These are phyloP conservation scores for Diadegma fenestrale DNA, from an alignment of 2,888 invertebrate genomes.

Conservation along the genomic window DNA sequence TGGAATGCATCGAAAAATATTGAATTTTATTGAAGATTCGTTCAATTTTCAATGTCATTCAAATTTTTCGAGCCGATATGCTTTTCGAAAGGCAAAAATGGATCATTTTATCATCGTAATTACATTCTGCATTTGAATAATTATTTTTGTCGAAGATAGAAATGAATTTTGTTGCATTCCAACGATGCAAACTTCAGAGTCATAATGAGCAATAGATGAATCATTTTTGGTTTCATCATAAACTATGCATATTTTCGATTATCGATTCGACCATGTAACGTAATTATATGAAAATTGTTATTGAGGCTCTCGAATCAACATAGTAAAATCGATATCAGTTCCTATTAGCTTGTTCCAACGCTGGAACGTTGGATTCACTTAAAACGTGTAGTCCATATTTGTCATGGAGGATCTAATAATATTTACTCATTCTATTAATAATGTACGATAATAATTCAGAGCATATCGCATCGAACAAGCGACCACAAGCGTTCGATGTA, in stretches of 20 bases:
- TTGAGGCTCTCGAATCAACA: neutral
- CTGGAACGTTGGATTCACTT: neutral
- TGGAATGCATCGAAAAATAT: no score
- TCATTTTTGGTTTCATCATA: neutral
- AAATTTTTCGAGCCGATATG: no score
- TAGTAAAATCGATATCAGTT: neutral
- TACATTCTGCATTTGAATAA: no score
- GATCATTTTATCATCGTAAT: no score
- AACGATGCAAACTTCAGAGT: no score
- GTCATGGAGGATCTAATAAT: slow-evolving; percentile 41
- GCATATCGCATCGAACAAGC: slow-evolving; percentile 27
- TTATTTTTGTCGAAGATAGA: no score
- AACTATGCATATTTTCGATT: neutral
- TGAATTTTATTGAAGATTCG: no score
- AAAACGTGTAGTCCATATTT: neutral
- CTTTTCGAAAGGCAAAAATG: no score
- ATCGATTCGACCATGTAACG: neutral
- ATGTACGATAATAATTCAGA: slow-evolving; percentile 24
- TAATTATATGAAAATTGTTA: neutral
- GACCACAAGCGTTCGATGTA: slow-evolving; percentile 21
- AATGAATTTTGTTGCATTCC: no score
- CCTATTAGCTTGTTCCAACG: neutral
- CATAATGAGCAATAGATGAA: neutral
- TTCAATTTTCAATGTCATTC: no score
- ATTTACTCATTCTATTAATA: slow-evolving; percentile 33